Base-by-base conservation (phyloP, 2,797 vertebrate species). In the Sebastes trivittatus region DNA sequence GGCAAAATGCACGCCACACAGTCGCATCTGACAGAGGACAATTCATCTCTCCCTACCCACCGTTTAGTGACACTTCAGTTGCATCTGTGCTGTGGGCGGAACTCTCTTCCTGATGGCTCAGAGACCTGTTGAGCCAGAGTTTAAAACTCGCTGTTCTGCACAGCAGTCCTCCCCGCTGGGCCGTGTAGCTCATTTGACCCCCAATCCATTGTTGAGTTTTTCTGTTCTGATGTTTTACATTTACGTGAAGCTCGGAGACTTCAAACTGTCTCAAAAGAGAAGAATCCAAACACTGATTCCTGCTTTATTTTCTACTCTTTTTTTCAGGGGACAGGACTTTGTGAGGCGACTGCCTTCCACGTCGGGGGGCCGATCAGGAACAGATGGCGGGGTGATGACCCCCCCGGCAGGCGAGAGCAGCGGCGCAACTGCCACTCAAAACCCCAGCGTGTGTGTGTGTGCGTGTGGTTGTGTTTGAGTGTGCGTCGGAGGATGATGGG, bases 301-400 rank as follows among this genome's bases (percentile, higher is more conserved):
- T 34, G 22, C 69, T 72, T 65, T 60, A 60, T 77, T 78, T 76
- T 56, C 34, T 67, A 13, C 27, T 56, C 25, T 70, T 60, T 78
- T 64, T 64, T 82, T 87, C n/a, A 87, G 92, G 95, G 94, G 94
- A 94, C 94, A 93, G 84, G 94, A 91, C 93, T 95, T 89, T 92
- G 90, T 65, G 93, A 95, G 89, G 78, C 34, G 61, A 96, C 95
- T 91, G 93, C 94, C 93, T 92, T 97, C 95, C 83, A 94, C 88
- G 76, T 94, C 91, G 88, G 95, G 94, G 95, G 95, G 94, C 94
- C 96, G 95, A 99, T 99, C 96, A 97, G 97, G 96, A 97, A 94
- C 98, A 99, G 98, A 99, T 99, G 98, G 97, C 87, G 90, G 88
- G 96, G 95, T 96, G 94, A 81, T 96, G 97, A 97, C 96, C 97